Evolutionary conservation across 2,113 vertebrate species (phyloP), one percentile per base, ranked within the genome.

Genomic region (Plotosus lineatus): DNA sequence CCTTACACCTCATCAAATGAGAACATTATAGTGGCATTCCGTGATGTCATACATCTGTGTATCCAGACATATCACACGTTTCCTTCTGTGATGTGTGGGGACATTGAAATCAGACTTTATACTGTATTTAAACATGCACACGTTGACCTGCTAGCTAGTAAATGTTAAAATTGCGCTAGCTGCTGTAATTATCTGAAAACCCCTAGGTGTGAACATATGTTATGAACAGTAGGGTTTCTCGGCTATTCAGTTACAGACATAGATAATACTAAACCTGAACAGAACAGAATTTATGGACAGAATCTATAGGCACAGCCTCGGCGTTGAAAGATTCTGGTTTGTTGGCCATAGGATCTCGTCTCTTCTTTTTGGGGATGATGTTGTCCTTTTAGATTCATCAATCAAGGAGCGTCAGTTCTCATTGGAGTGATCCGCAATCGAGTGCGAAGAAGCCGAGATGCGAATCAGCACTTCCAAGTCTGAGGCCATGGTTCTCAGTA

Each of bases 1-100:
- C 69, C 68, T 82, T 53, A 31, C 72, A 80, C 65, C 79, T 79
- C 48, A 75, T 76, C 61, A 38, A 10, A 33, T 78, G 40, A 78
- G 6, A 36, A 74, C 19, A 58, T 66, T 61, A 68, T 7, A 28
- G 21, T 69, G n/a, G 53, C 33, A 75, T 79, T 36, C 42, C 36
- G 42, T 82, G 61, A 61, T 26, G 50, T 77, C 19, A 33, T 23
- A 28, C 6, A 2, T 21, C 21, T 31, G 38, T n/a, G 28, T 44
- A n/a, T 56, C 7, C 23, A 50, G 3, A 56, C 26, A 58, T 4
- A 71, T 71, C 63, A 33, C 26, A 17, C 6, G 3, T 40, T 48
- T 51, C 44, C 8, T n/a, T 63, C 19, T 73, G 74, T 40, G 40
- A 55, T 28, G 44, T 60, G 55, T 21, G 11, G 74, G 56, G 44